Evolutionary conservation across 2,113 vertebrate species (phyloP), one percentile per base, ranked within the genome.

Genomic region (Catharus fuscescens): DNA sequence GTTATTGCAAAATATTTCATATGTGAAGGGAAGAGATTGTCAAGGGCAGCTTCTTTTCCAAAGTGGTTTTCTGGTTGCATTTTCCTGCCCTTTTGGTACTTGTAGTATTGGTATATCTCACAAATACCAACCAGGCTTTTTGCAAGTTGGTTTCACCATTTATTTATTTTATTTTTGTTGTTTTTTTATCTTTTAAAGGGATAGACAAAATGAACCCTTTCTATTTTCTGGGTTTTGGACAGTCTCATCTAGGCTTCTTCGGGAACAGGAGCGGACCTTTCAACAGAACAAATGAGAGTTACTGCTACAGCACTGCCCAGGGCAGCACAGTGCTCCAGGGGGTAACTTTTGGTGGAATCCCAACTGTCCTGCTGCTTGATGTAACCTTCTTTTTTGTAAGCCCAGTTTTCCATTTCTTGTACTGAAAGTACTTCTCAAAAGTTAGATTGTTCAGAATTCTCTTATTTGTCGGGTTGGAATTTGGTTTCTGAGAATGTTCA

Each of bases 341-440:
- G 10, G 96, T 98, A n/a, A 74, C 93, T 28, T 99, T 99, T 25
- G 99, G 99, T 44, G 99, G 99, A 36, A 95, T 99, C 62, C 99
- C 98, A 14, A 92, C 97, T 3, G 99, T 99, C 34, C 96, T 99
- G 50, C 97, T 99, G 87, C 97, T 99, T 7, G 98, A 99, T 16
- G 99, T 99, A 73, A 48, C 52, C 67, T 98, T 98, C 93, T 99
- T 99, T 84, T 90, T 99, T 97, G 98, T 99, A 96, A 97, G 98
- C 53, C 24, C 12, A 4, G 8, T 80, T 54, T 61, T 80, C 36
- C 86, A 0, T 69, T 88, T 84, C 59, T 86, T 79, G 2, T n/a
- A 25, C 25, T 80, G 66, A 52, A 59, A 72, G 42, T 25, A 36
- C 7, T 80, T 72, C 47, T 72, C 12, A 36, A 15, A 87, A 65